Evolutionary conservation across 2,113 vertebrate species (phyloP).

Genomic region (Anguilla japonica): DNA sequence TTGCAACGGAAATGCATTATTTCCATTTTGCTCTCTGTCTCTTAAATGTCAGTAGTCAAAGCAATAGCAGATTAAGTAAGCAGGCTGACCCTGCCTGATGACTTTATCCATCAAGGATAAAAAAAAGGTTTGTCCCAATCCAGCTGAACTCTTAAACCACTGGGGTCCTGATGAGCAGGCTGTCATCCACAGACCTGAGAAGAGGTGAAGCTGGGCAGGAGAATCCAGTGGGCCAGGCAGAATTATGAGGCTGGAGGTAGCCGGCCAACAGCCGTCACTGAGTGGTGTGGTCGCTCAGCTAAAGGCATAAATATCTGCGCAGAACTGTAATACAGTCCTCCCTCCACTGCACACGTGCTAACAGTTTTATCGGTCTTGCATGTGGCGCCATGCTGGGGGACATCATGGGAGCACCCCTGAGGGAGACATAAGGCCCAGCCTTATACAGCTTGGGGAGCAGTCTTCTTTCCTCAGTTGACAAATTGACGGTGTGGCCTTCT

Average conservation of each 20-base stretch:
- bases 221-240: not conserved
- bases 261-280: not conserved
- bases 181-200: conserved; percentile 15
- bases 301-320: not conserved
- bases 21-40: not conserved
- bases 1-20: not conserved
- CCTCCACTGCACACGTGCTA: not conserved
- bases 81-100: conserved; percentile 14
- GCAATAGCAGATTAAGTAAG: not conserved
- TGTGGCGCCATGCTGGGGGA: not conserved
- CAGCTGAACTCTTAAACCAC: conserved; percentile 36
- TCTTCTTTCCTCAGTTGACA: not conserved
- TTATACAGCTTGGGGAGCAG: not conserved
- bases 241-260: not conserved
- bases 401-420: not conserved
- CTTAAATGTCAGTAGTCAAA: not conserved
- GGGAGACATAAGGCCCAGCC: not conserved
- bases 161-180: conserved; percentile 24
- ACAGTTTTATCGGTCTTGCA: not conserved
- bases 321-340: not conserved
- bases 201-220: not conserved
- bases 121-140: conserved; percentile 32
- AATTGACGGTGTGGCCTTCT: not conserved
- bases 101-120: conserved; percentile 26
- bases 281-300: not conserved